Conservation (phyloP, 1,140 invertebrate species). For the Papilio polyxenes region DNA sequence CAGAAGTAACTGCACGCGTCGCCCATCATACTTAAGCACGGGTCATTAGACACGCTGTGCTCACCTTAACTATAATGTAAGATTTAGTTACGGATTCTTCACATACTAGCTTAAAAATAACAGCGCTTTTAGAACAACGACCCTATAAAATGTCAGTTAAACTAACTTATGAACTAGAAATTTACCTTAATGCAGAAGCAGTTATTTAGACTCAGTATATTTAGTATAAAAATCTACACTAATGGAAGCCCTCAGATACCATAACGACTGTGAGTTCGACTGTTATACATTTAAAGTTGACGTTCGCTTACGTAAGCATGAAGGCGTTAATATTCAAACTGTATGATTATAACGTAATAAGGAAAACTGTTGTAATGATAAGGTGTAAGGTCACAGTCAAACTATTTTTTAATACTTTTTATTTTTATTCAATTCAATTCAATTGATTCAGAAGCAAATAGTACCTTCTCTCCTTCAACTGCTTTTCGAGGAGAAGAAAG, state of each 20-base stretch:
- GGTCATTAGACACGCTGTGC: conserved; percentile 53
- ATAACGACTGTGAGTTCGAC: neutral
- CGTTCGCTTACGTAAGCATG: neutral
- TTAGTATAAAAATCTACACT: no score
- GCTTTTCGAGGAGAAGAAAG: no score
- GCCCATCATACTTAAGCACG: conserved; percentile 58
- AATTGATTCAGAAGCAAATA: no score
- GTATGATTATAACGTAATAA: neutral
- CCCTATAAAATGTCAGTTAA: neutral
- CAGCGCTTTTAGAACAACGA: neutral
- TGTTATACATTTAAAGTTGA: neutral
- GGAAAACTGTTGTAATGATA: neutral
- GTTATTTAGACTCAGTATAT: no score
- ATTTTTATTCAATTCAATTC: no score
- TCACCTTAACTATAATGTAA: conserved; percentile 46
- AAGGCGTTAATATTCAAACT: neutral
- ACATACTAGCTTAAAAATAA: conserved; percentile 47
- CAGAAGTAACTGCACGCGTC: conserved; percentile 53
- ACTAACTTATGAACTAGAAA: no score
- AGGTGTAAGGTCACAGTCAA: no score
- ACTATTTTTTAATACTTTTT: no score
- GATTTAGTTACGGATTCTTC: conserved; percentile 65
- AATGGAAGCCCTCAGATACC: no score
- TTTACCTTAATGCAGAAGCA: no score
- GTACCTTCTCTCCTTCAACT: no score